Evolutionary conservation across 2,888 invertebrate species (phyloP).

Genomic region (Spatulosminthurus flaviceps): DNA sequence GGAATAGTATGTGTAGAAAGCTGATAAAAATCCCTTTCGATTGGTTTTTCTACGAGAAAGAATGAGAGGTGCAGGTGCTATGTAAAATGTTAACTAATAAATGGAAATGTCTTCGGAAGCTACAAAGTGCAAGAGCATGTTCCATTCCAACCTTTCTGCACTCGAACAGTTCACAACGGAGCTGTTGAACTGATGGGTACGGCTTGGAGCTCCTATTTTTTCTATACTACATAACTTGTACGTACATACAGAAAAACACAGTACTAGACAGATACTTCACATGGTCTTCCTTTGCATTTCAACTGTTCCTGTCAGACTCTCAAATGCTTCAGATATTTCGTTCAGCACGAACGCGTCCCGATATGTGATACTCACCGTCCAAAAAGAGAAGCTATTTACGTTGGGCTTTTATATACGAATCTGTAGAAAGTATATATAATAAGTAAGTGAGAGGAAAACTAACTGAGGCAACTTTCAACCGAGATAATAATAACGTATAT

Average conservation of each 20-base stretch:
- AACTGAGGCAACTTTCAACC: no score
- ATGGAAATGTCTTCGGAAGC: constrained; percentile 18
- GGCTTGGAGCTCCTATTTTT: no score
- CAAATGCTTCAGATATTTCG: constrained; percentile 42
- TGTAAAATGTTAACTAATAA: neutral
- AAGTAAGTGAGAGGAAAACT: neutral
- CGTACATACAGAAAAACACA: no score
- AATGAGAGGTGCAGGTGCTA: constrained; percentile 14
- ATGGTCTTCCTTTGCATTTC: constrained; percentile 30
- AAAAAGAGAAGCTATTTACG: neutral
- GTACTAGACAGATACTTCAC: neutral
- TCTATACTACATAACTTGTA: no score
- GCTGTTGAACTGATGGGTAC: no score
- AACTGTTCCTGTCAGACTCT: constrained; percentile 21
- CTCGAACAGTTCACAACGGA: neutral
- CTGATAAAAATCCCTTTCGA: constrained; percentile 8
- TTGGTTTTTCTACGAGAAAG: neutral
- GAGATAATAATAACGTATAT: neutral
- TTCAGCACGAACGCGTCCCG: constrained; percentile 35
- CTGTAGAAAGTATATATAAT: no score
- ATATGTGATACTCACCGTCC: constrained; percentile 2
- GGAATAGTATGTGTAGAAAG: neutral
- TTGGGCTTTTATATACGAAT: neutral
- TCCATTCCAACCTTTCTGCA: neutral
- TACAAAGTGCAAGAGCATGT: constrained; percentile 14